Percentiles rank a stretch among this genome's conserved stretches.
Evolutionary conservation across 2,797 vertebrate species (phyloP).

Genomic region (Takifugu rubripes): DNA sequence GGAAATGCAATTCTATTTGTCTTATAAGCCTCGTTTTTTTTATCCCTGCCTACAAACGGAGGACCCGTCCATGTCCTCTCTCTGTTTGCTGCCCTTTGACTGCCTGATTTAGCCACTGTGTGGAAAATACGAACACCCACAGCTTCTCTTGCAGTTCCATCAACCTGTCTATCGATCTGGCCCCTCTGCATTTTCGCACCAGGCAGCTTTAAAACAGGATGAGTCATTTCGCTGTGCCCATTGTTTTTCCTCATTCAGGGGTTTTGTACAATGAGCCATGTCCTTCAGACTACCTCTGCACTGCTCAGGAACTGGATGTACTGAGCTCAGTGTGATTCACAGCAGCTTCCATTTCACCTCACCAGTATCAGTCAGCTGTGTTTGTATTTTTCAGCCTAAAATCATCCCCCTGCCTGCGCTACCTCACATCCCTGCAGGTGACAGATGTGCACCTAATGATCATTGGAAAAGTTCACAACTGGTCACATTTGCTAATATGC

Average conservation of each 20-base stretch:
- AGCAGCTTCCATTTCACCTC: constrained; percentile 12
- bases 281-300: constrained; percentile 64
- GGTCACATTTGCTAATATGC: background rate
- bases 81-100: constrained; percentile 20
- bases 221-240: constrained; percentile 44
- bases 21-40: background rate
- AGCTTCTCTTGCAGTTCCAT: constrained; percentile 27
- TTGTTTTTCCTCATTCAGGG: constrained; percentile 34
- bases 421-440: background rate
- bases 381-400: background rate
- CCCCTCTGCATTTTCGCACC: constrained; percentile 37
- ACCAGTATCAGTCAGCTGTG: constrained; percentile 3
- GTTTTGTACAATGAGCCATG: constrained; percentile 16
- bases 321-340: constrained; percentile 17
- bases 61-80: background rate
- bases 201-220: constrained; percentile 38
- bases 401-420: constrained; percentile 3
- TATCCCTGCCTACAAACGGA: background rate
- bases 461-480: background rate
- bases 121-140: constrained; percentile 33
- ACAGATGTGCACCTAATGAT: background rate
- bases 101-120: constrained; percentile 19
- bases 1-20: background rate
- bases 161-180: constrained; percentile 42
- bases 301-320: constrained; percentile 48